Evolutionary conservation across 1,140 invertebrate genomes (phyloP), one percentile per base, ranked within the genome.

Genomic region (Bombus difficillimus): DNA sequence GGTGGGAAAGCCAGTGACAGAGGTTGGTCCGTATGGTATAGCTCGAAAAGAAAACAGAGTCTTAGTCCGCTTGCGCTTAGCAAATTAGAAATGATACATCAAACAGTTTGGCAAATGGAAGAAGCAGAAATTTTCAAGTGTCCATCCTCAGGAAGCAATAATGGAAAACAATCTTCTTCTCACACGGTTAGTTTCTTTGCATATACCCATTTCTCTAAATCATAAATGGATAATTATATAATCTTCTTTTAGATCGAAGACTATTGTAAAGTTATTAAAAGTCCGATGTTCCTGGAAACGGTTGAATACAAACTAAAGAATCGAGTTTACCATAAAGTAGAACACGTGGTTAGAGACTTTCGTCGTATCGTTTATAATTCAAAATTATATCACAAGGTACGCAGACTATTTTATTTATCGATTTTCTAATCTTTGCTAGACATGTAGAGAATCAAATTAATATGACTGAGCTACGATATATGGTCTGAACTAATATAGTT

Each of bases 221-320:
- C 43, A 1, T 32, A 47, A 37, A 53, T 62, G 37, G 43, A 39
- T 77, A 59, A 66, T 69, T 22, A n/a, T 25, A 32, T 41, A 66
- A 66, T 28, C 18, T 69, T 28, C 71, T 91, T 92, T 47, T 75
- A 93, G 92, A 90, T 92, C 72, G 90, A 94, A 68, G 90, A 93
- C 78, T 91, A 92, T 71, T 90, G 86, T 62, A 93, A 92, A 84
- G 57, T 91, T 47, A 78, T 92, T 12, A 93, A 93, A n/a, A 92
- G 82, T 86, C 93, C 93, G 0, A 91, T 94, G 78, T 93, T 93
- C 84, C 86, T 94, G 4, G 92, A 93, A 76, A 93, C 93, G 25
- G 91, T 94, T 69, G 92, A 89, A 5, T 93, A 93, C 41, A 94
- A 94, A 66, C 77, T 94, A 43, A 94, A 92, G 76, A 94, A 93